Conservation (phyloP, 2,113 vertebrate species). For the Scomber scombrus region DNA sequence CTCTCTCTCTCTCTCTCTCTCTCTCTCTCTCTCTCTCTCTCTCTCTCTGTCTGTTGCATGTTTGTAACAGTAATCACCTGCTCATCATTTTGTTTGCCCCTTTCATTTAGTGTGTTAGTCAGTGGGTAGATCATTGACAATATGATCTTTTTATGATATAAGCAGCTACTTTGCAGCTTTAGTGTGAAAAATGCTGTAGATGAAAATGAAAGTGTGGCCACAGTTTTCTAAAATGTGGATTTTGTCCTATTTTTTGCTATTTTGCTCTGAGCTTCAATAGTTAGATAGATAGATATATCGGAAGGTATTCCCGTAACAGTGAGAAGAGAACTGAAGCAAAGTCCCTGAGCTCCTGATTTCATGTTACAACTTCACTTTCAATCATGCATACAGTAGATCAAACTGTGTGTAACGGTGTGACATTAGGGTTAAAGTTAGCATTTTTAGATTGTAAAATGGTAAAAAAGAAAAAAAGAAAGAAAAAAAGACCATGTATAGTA, state of each 20-base stretch:
- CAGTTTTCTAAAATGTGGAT: not conserved
- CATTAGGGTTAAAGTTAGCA: not conserved
- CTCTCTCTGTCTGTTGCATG: too few species aligned
- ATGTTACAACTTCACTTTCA: conserved; percentile 8
- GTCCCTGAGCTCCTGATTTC: not conserved
- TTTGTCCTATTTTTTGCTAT: conserved; percentile 34
- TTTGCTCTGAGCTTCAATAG: conserved; percentile 12
- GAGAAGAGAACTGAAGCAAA: conserved; percentile 16
- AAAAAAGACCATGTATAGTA: too few species aligned
- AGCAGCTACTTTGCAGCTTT: not conserved
- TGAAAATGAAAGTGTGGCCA: not conserved
- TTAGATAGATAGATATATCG: not conserved
- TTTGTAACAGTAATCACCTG: not conserved
- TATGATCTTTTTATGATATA: not conserved
- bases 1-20: too few species aligned
- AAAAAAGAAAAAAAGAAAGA: not conserved
- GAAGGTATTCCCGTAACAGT: conserved; percentile 8
- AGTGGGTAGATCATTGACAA: not conserved
- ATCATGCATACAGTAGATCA: not conserved
- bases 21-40: too few species aligned
- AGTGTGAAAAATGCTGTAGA: conserved; percentile 8
- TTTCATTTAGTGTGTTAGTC: conserved; percentile 11
- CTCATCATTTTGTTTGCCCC: not conserved
- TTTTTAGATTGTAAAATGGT: not conserved
- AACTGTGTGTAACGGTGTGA: not conserved